phyloP scores from a whole-genome alignment of 1,140 invertebrate genomes.

The Drosophila burlai region DNA sequence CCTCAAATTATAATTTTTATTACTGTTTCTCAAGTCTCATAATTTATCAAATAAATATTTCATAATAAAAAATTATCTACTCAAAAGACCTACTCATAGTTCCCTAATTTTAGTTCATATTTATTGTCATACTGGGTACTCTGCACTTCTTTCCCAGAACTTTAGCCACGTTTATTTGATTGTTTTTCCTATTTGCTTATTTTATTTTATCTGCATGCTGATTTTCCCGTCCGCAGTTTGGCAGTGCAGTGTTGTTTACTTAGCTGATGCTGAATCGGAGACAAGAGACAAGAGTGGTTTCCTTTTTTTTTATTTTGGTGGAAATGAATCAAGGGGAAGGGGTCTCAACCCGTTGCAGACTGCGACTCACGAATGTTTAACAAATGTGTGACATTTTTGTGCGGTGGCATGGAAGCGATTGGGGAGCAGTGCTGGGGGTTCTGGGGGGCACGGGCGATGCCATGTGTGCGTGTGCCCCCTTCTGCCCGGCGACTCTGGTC shows the following conservation, averaged over 20 bases:
- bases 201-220: slow-evolving; percentile 82
- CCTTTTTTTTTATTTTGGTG: slow-evolving; percentile 10
- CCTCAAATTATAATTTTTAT: no score
- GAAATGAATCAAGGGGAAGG: background rate
- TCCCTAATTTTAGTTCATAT: no score
- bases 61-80: background rate
- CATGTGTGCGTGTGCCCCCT: slow-evolving; percentile 47
- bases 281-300: slow-evolving; percentile 12
- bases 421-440: slow-evolving; percentile 14
- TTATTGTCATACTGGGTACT: background rate
- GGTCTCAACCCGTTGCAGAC: slow-evolving; percentile 59
- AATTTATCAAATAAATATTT: background rate
- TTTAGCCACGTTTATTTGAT: slow-evolving; percentile 36
- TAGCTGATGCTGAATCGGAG: slow-evolving; percentile 38
- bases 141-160: background rate
- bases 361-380: slow-evolving; percentile 79
- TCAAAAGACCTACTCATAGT: background rate
- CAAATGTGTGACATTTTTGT: slow-evolving; percentile 83
- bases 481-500: slow-evolving; percentile 28
- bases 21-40: background rate
- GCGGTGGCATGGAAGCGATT: slow-evolving; percentile 46
- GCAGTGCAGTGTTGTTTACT: slow-evolving; percentile 70
- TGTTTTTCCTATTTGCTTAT: slow-evolving; percentile 60
- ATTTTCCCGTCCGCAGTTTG: slow-evolving; percentile 72
- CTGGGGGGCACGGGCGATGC: slow-evolving; percentile 18